A percentile compares a stretch with the other conserved stretches of the same genome.
Evolutionary conservation across 2,113 vertebrate genomes (phyloP).

Genomic region (Salvelinus alpinus): DNA sequence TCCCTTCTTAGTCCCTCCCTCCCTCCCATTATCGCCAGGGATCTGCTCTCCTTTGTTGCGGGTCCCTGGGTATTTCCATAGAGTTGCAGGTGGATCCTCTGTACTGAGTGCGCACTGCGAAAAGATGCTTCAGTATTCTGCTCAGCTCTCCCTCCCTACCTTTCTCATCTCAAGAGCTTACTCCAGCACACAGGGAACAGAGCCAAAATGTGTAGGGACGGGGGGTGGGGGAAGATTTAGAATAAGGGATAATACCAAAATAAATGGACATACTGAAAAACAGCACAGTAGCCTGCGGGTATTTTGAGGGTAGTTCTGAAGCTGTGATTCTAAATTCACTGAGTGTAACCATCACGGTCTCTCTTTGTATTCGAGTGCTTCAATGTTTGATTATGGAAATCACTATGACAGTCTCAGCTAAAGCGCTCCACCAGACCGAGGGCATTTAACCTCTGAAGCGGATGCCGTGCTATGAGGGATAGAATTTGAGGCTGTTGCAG

Average conservation of each 20-base stretch:
- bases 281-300: background rate
- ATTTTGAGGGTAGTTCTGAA: background rate
- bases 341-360: background rate
- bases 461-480: background rate
- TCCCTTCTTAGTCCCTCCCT: background rate
- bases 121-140: constrained; percentile 43
- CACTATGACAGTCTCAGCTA: background rate
- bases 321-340: background rate
- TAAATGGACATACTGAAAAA: constrained; percentile 7
- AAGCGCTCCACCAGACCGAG: background rate
- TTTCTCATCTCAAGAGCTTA: background rate
- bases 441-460: background rate
- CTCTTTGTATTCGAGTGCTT: background rate
- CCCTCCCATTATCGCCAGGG: constrained; percentile 14
- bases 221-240: constrained; percentile 8
- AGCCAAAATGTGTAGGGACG: background rate
- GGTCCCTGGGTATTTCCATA: constrained; percentile 13
- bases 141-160: constrained; percentile 20
- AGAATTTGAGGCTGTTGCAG: background rate
- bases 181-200: constrained; percentile 2
- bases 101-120: constrained; percentile 44
- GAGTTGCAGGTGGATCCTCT: constrained; percentile 23
- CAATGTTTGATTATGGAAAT: constrained; percentile 1
- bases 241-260: background rate
- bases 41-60: constrained; percentile 2